Conservation (phyloP, 1,140 invertebrate species). For the Neodiprion fabricii region DNA sequence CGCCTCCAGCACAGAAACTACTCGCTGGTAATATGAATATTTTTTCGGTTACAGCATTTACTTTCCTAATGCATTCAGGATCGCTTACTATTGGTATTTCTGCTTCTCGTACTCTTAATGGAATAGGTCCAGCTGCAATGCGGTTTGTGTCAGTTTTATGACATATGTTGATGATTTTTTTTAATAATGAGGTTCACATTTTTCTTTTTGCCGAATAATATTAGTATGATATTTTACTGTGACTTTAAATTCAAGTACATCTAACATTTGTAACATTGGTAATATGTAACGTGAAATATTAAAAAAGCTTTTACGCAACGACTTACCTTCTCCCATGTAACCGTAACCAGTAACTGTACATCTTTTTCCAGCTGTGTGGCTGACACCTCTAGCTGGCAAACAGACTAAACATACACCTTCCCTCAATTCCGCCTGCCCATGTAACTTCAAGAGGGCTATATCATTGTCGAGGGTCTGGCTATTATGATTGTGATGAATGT, state of each 20-base stretch:
- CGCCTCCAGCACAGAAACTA: constrained; percentile 92
- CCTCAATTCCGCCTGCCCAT: constrained; percentile 87
- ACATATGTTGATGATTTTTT: neutral
- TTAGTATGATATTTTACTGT: neutral
- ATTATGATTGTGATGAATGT: constrained; percentile 97
- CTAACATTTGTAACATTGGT: no score
- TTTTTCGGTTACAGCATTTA: constrained; percentile 93
- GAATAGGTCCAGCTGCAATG: constrained; percentile 84
- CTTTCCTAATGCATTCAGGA: constrained; percentile 88
- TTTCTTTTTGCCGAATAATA: no score
- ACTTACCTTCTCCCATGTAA: constrained; percentile 90
- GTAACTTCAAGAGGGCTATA: constrained; percentile 91
- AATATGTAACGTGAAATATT: neutral
- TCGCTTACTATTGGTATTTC: constrained; percentile 93
- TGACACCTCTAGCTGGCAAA: constrained; percentile 84
- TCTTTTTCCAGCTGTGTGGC: constrained; percentile 83
- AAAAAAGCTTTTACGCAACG: constrained; percentile 15
- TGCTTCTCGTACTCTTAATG: constrained; percentile 85
- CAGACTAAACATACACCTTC: constrained; percentile 87
- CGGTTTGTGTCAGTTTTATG: neutral
- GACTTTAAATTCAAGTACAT: no score
- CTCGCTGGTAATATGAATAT: constrained; percentile 91
- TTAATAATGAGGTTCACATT: neutral
- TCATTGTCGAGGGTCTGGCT: constrained; percentile 95
- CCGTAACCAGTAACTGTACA: constrained; percentile 94